Percentiles rank a stretch among this genome's conserved stretches.
These are phyloP conservation scores for Syrrhaptes paradoxus DNA, from an alignment of 2,113 vertebrate species.

Conservation along the genomic window DNA sequence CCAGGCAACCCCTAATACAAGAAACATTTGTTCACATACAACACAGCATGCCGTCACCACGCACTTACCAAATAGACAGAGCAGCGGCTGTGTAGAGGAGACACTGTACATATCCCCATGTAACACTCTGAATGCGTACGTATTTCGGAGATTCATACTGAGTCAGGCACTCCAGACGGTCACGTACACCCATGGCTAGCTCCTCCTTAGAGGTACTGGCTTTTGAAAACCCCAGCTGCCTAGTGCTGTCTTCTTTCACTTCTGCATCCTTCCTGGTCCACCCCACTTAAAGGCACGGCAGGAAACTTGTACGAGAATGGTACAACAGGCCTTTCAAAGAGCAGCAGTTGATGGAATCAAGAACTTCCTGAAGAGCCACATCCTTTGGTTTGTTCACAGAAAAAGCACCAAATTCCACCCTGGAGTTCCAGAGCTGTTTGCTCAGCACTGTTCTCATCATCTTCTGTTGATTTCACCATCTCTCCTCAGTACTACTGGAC, in stretches of 20 bases:
- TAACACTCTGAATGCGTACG: slow-evolving; percentile 62
- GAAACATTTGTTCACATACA: not conserved
- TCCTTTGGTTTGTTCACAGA: not conserved
- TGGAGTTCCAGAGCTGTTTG: not conserved
- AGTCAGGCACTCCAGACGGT: slow-evolving; percentile 27
- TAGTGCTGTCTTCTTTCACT: not conserved
- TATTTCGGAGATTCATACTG: slow-evolving; percentile 71
- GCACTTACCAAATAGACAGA: slow-evolving; percentile 75
- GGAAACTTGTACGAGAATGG: not conserved
- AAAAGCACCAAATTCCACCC: not conserved
- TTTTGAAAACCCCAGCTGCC: not conserved
- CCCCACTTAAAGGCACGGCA: not conserved
- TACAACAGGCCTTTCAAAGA: not conserved
- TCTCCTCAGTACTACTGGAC: not conserved
- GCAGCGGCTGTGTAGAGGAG: slow-evolving; percentile 44
- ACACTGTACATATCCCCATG: slow-evolving; percentile 67
- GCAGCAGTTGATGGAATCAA: not conserved
- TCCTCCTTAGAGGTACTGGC: not conserved
- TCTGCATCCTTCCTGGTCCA: not conserved
- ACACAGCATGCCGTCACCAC: not conserved
- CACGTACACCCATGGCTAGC: not conserved
- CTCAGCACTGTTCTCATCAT: not conserved
- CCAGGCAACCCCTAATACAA: not conserved
- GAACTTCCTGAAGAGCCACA: not conserved
- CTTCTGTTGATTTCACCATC: not conserved